Conservation (phyloP, 2,113 vertebrate genomes). For the Eubucco bourcierii region DNA sequence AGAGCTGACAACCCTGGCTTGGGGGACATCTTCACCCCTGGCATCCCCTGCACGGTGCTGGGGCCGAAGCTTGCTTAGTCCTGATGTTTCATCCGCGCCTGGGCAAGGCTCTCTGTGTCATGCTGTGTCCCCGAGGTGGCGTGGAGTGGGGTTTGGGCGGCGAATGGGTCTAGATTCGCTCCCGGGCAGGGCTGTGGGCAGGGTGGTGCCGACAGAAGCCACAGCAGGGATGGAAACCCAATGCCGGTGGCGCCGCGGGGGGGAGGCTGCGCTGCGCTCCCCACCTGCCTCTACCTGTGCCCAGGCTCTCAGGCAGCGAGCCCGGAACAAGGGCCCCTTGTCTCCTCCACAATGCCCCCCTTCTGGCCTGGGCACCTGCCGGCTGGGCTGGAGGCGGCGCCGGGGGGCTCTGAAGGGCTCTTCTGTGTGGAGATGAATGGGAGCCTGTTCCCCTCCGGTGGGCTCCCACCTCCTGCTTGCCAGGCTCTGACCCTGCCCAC, state of each 20-base stretch:
- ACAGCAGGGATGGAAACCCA: neutral
- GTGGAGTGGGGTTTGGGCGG: fast-evolving
- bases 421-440: constrained; percentile 46
- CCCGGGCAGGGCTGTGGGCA: neutral
- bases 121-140: fast-evolving
- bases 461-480: constrained; percentile 27
- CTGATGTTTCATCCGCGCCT: fast-evolving
- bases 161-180: fast-evolving
- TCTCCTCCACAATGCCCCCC: constrained; percentile 18
- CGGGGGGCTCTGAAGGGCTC: constrained; percentile 38
- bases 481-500: neutral
- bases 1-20: too few species aligned
- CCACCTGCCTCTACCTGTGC: constrained; percentile 60
- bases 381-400: neutral
- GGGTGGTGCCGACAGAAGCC: neutral
- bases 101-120: fast-evolving
- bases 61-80: neutral
- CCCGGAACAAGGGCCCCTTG: constrained; percentile 42
- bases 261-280: neutral
- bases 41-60: neutral
- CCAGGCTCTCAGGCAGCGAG: neutral
- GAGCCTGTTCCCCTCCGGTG: constrained; percentile 39
- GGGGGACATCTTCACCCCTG: fast-evolving
- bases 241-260: fast-evolving
- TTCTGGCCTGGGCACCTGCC: constrained; percentile 38